phyloP scores from a whole-genome alignment of 92 coral and sea anemone species.

The Zoanthus gigantus region DNA sequence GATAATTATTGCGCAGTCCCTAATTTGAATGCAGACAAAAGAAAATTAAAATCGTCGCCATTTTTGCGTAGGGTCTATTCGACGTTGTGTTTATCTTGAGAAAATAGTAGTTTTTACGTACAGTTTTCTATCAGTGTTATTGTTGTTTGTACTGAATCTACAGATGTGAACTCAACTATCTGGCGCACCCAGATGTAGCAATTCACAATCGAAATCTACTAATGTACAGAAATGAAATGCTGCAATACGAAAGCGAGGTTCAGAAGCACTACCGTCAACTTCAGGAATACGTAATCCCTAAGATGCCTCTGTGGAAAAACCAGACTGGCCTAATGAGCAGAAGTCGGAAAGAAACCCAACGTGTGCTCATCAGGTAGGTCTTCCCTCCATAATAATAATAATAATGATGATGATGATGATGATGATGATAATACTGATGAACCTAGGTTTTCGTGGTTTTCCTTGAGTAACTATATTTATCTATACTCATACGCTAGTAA shows the following conservation, averaged over 20 bases:
- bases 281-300: slow-evolving; percentile 67
- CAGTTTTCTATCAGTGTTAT: neutral
- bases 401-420: too few relatives aligned
- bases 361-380: slow-evolving; percentile 75
- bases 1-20: too few relatives aligned
- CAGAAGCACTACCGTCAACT: slow-evolving; percentile 68
- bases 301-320: slow-evolving; percentile 87
- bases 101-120: neutral
- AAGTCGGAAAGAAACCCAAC: slow-evolving; percentile 88
- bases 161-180: slow-evolving; percentile 82
- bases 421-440: too few relatives aligned
- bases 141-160: neutral
- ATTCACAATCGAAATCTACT: slow-evolving; percentile 79
- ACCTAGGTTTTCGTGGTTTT: too few relatives aligned
- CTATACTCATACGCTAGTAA: too few relatives aligned
- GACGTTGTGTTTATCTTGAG: too few relatives aligned
- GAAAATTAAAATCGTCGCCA: too few relatives aligned
- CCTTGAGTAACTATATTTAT: too few relatives aligned
- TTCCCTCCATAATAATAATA: neutral
- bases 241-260: slow-evolving; percentile 74
- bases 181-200: slow-evolving; percentile 68
- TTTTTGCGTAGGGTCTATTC: neutral
- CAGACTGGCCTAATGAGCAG: slow-evolving; percentile 87
- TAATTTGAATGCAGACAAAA: too few relatives aligned
- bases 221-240: slow-evolving; percentile 80